Conservation (phyloP, 2,797 vertebrate species). For the Chrosomus eos region DNA sequence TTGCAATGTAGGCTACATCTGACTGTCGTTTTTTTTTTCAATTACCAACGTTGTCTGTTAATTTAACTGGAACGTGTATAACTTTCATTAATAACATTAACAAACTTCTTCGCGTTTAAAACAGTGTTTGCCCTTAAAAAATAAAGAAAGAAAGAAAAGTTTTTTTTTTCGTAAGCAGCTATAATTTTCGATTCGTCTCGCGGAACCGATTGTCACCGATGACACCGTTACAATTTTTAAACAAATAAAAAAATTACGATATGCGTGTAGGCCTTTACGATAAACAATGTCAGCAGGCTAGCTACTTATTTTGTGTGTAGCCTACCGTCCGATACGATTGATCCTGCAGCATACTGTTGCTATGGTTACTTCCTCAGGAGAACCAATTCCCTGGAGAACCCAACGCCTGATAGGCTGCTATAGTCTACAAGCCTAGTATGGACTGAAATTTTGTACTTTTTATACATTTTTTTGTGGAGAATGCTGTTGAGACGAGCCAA, state of each 20-base stretch:
- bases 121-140: neutral
- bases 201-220: neutral
- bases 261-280: neutral
- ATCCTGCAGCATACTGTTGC: neutral
- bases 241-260: neutral
- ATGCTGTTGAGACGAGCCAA: neutral
- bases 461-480: no score
- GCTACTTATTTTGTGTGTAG: neutral
- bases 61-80: neutral
- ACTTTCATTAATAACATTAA: conserved; percentile 28
- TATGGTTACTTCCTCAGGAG: neutral
- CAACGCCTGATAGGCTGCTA: neutral
- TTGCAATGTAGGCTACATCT: conserved; percentile 9
- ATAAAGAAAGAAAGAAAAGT: no score
- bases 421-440: neutral
- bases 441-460: neutral
- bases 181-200: neutral
- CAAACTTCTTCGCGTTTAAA: neutral
- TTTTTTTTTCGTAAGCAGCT: neutral
- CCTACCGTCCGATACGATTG: neutral
- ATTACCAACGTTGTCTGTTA: neutral
- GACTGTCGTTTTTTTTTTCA: neutral
- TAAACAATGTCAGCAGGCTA: neutral
- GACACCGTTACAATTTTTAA: neutral
- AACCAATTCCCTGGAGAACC: neutral